phyloP scores from a whole-genome alignment of 2,888 invertebrate genomes.

The Ormia ochracea region DNA sequence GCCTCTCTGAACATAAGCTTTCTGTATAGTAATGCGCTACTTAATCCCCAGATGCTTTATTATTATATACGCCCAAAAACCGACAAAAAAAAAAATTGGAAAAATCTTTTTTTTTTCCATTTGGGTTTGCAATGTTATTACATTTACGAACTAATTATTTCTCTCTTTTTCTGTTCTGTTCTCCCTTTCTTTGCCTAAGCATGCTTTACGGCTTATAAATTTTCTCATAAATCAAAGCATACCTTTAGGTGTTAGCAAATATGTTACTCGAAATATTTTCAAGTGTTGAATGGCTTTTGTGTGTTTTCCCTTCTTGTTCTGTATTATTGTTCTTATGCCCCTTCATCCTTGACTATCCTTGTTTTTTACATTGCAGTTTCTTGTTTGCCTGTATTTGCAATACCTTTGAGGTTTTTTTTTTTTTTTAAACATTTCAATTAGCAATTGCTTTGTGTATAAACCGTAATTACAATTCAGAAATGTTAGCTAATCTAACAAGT shows the following conservation, averaged over 20 bases:
- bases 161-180: neutral
- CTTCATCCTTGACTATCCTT: slow-evolving; percentile 12
- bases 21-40: too few relatives aligned
- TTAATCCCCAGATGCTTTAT: too few relatives aligned
- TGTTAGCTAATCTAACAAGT: slow-evolving; percentile 10
- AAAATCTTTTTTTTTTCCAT: too few relatives aligned
- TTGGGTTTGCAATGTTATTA: neutral
- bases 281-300: slow-evolving; percentile 28
- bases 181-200: slow-evolving; percentile 5
- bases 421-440: slow-evolving; percentile 56
- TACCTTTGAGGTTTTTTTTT: slow-evolving; percentile 40
- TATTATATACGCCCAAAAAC: too few relatives aligned
- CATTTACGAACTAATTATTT: slow-evolving; percentile 6
- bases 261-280: slow-evolving; percentile 38
- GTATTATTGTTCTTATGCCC: slow-evolving; percentile 31
- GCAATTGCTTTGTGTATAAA: slow-evolving; percentile 42
- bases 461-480: slow-evolving; percentile 56
- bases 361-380: neutral
- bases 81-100: too few relatives aligned
- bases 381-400: slow-evolving; percentile 23
- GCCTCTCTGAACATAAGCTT: too few relatives aligned
- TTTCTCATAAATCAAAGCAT: slow-evolving; percentile 52
- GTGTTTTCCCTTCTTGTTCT: slow-evolving; percentile 6
- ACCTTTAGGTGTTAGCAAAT: slow-evolving; percentile 53
- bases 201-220: slow-evolving; percentile 33